These are phyloP conservation scores for Neopelma chrysocephalum DNA, from an alignment of 2,797 vertebrate genomes.

Conservation along the genomic window DNA sequence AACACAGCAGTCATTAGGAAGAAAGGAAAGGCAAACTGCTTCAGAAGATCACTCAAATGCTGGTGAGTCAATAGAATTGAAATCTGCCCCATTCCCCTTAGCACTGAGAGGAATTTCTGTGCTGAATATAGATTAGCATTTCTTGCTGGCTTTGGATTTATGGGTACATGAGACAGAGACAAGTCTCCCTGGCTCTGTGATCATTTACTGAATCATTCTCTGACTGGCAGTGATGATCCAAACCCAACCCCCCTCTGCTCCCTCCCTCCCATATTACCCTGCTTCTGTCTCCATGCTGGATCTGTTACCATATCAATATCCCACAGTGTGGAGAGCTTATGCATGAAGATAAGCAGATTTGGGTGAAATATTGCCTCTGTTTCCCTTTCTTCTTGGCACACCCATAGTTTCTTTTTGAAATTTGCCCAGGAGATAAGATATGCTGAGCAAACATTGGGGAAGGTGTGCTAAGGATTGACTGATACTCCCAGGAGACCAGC, in stretches of 20 bases:
- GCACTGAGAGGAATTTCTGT: background rate
- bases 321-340: background rate
- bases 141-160: background rate
- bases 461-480: background rate
- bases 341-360: background rate
- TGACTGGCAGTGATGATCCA: background rate
- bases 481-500: background rate
- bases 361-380: background rate
- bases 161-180: background rate
- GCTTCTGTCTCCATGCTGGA: background rate
- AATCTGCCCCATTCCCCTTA: background rate
- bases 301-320: background rate
- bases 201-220: background rate
- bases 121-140: background rate
- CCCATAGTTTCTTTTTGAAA: background rate
- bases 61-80: background rate
- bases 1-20: background rate
- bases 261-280: background rate
- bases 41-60: background rate
- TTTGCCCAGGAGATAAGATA: background rate
- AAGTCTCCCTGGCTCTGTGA: background rate
- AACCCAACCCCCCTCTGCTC: background rate
- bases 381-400: background rate
- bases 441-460: background rate
- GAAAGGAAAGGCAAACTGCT: background rate